A percentile compares a stretch with the other conserved stretches of the same genome.
phyloP scores from a whole-genome alignment of 2,113 vertebrate species.

The Xenus cinereus region DNA sequence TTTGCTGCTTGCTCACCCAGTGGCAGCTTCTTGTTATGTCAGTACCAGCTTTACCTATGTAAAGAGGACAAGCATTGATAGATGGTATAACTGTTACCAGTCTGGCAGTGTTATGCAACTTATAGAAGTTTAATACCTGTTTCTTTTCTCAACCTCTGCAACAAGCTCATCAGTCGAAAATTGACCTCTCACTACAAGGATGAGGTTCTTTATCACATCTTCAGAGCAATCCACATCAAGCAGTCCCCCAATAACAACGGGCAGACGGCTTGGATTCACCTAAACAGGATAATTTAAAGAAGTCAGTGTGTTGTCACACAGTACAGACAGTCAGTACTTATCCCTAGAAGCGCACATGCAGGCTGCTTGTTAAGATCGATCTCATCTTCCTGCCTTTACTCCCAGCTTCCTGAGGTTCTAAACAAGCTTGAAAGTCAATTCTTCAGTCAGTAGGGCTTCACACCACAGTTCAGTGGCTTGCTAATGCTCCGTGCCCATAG shows the following conservation, averaged over 20 bases:
- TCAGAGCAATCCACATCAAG: slow-evolving; percentile 98
- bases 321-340: not conserved
- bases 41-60: not conserved
- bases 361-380: not conserved
- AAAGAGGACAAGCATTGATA: not conserved
- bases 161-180: slow-evolving; percentile 98
- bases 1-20: not conserved
- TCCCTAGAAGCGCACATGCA: not conserved
- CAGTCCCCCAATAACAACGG: slow-evolving; percentile 93
- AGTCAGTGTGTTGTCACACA: not conserved
- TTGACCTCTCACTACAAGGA: slow-evolving; percentile 95
- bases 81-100: not conserved
- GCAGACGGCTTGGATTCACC: slow-evolving; percentile 97
- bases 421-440: not conserved
- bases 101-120: not conserved
- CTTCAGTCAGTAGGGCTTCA: not conserved
- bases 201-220: slow-evolving; percentile 97
- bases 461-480: not conserved
- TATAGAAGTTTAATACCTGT: slow-evolving; percentile 77
- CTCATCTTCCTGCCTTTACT: not conserved
- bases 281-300: slow-evolving; percentile 39
- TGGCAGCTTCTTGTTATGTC: not conserved
- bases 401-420: not conserved
- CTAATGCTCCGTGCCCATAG: not conserved
- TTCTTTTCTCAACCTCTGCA: slow-evolving; percentile 97